Base-by-base conservation (phyloP, 2,888 invertebrate species). In the Sturmia bella region DNA sequence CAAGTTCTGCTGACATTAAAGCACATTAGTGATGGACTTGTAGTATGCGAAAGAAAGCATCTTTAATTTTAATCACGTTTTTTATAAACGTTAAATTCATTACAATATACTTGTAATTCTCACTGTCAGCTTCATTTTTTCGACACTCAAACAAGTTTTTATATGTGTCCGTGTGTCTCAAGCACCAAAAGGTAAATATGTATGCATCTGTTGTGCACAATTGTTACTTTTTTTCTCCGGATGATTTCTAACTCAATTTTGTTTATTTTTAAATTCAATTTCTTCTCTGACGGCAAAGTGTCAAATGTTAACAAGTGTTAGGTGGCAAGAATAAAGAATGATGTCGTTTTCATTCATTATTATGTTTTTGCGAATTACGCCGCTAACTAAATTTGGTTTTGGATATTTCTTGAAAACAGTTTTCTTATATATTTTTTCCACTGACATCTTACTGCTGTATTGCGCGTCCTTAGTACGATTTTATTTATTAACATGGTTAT, bases 1-100 rank as follows among this genome's bases (percentile, higher is more conserved):
- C 11, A 17, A n/a, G 11, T 54, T 27, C 37, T 15, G 2, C 19
- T 24, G 5, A 45, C 37, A 27, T 9, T n/a, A 37, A n/a, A 11
- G 24, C 17, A 12, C 1, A 21, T 39, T 32, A 45, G 52, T 43
- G 32, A 19, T 70, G 80, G 75, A 74, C 69, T 75, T 70, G 68
- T 56, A 48, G 54, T 73, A 45, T 39, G 56, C 41, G n/a, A n/a
- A n/a, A n/a, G n/a, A 63, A 68, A 50, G 21, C 70, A 84, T 84
- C 76, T 76, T 37, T 75, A 83, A 85, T 85, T 85, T 80, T 83
- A 84, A 84, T 82, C 85, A 85, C 85, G 84, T 85, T 84, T 85
- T 52, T 84, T 84, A 85, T 84, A 83, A 84, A 80, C 84, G 78
- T 79, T 77, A 80, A 84, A 83, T 84, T 84, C 84, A 84, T 84